These are phyloP conservation scores for Pemphigus obesinymphae DNA, from an alignment of 1,140 invertebrate species.

Conservation along the genomic window DNA sequence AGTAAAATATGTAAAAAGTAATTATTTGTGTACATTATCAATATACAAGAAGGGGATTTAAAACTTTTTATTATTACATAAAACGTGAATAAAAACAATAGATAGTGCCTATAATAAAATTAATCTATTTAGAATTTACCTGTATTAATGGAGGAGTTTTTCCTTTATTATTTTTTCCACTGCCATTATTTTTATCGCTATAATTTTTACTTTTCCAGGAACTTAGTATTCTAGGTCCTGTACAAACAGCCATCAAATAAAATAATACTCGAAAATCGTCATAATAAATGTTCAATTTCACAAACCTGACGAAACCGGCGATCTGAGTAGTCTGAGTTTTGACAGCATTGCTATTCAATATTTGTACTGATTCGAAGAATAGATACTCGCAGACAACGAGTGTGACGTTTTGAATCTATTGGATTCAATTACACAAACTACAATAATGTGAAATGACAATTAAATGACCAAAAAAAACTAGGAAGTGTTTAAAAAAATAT, in stretches of 20 bases:
- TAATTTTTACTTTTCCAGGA: conserved; percentile 16
- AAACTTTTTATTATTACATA: background rate
- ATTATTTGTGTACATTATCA: too few relatives aligned
- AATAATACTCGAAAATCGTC: background rate
- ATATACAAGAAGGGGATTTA: background rate
- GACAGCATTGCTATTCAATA: conserved; percentile 15
- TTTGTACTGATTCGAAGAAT: background rate
- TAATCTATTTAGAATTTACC: background rate
- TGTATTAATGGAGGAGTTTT: conserved; percentile 14
- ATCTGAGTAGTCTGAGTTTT: conserved; percentile 2
- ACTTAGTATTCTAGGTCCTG: background rate
- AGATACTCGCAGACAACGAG: background rate
- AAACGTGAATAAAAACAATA: background rate
- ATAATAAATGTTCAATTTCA: background rate
- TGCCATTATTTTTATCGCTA: conserved; percentile 11
- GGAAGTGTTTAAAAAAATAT: background rate
- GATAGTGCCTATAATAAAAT: too few relatives aligned
- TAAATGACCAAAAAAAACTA: background rate
- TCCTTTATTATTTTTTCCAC: background rate
- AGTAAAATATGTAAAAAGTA: too few relatives aligned
- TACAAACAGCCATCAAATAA: background rate
- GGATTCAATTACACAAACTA: too few relatives aligned
- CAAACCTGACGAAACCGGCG: background rate
- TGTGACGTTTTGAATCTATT: background rate
- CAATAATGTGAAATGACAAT: background rate